Evolutionary conservation across 2,797 vertebrate species (phyloP), one percentile per base, ranked within the genome.

Genomic region (Cephalopachus bancanus): DNA sequence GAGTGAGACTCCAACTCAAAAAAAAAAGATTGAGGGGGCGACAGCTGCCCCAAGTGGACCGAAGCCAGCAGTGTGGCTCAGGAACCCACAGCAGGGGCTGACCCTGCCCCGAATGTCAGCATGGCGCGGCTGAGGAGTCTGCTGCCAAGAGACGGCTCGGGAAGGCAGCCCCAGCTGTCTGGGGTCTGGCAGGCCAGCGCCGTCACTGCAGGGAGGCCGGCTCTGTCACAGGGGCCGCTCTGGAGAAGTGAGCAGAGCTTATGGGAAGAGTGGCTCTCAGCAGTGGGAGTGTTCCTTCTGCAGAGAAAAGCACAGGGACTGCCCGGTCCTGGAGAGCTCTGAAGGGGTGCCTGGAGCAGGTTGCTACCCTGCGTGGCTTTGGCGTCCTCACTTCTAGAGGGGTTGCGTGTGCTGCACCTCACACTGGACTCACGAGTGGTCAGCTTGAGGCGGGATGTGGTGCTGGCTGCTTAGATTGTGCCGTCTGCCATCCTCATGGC

Each of bases 151-250:
- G 60, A n/a, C 11, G 5, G 14, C 6, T 17, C 26, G 64, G n/a
- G 33, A 64, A 51, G 65, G 37, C 55, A 10, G 5, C 44, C n/a
- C 7, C 10, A 2, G 33, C 11, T 3, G 57, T 20, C 28, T 51
- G 7, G 30, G n/a, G 26, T 69, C 26, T n/a, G 55, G 55, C 10
- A 11, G 65, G 49, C 1, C 15, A 1, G 19, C 0, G 1, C 49
- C 4, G 51, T 5, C 24, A 22, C 30, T 7, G 60, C 8, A 3
- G 5, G 4, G 62, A 19, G 44, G 11, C 22, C 17, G 53, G 33
- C 51, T 10, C 1, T 53, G 9, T 59, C 5, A 1, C 24, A 4
- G 28, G 2, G 10, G 28, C 7, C 4, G 14, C 11, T 26, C 20
- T 59, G 19, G 7, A n/a, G 55, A 33, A 1, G 8, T 7, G 30